Conservation (phyloP, 2,797 vertebrate genomes). For the Artibeus lituratus region DNA sequence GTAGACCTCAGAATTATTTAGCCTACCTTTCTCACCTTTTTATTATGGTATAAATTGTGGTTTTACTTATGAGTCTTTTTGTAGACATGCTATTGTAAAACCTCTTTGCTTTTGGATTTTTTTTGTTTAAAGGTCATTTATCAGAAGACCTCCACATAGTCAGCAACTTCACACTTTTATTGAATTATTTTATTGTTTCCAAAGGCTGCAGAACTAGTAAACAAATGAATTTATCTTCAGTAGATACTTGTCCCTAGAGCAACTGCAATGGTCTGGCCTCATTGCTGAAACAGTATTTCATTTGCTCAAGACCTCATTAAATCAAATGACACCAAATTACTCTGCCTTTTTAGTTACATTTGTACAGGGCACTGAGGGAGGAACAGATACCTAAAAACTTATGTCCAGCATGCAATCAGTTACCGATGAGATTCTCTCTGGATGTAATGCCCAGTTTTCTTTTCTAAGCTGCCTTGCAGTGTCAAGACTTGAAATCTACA, state of each 20-base stretch:
- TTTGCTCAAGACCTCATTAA: slow-evolving; percentile 55
- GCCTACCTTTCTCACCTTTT: not conserved
- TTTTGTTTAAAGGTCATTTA: not conserved
- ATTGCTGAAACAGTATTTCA: slow-evolving; percentile 17
- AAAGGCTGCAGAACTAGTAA: slow-evolving; percentile 19
- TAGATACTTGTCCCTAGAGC: not conserved
- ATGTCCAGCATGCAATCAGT: not conserved
- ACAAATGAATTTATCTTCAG: slow-evolving; percentile 34
- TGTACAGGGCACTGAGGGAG: not conserved
- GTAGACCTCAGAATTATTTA: not conserved
- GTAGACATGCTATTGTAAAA: not conserved
- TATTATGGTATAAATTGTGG: not conserved
- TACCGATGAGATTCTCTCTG: not conserved
- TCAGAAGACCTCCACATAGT: not conserved
- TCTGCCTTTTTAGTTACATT: not conserved
- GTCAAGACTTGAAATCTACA: not conserved
- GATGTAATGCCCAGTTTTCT: not conserved
- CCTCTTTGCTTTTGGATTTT: not conserved
- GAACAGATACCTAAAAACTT: not conserved
- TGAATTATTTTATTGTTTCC: slow-evolving; percentile 37
- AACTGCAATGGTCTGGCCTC: not conserved
- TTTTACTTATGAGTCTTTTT: not conserved
- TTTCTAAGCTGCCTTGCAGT: not conserved
- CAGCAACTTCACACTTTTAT: slow-evolving; percentile 20
- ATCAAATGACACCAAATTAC: not conserved